Base-by-base conservation (phyloP, 2,888 invertebrate genomes). In the Argynnis bischoffii region DNA sequence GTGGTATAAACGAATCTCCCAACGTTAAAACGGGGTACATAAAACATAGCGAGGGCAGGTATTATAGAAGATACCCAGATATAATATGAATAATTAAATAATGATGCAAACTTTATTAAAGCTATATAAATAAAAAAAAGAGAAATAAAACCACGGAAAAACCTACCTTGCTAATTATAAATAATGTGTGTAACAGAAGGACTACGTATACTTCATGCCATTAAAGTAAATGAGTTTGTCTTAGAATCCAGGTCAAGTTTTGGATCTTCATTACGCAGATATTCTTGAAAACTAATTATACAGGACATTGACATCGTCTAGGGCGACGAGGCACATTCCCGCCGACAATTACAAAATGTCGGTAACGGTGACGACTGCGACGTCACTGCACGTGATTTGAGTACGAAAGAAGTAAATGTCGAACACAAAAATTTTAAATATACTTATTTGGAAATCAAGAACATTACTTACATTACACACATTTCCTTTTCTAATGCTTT, bases 291-390 rank as follows among this genome's bases (percentile, higher is more conserved):
- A 55, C 59, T 69, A 72, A 74, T 73, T 69, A 73, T 73, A 61
- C 69, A 47, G 88, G 84, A 77, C 89, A 81, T 83, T 90, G 90
- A 90, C 89, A 79, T 72, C 69, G 83, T 84, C 81, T 86, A 88
- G 85, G 84, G 83, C 85, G 77, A 72, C 78, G 81, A 81, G 77
- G 72, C 79, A 81, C 84, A 83, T 84, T 86, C 84, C 84, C 83
- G 83, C 79, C 71, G 74, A 66, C 68, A 65, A 79, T 89, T 87
- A 89, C 89, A 86, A 88, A 87, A 88, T 83, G 86, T 85, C 81
- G 81, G 84, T 89, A 90, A 88, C 89, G 87, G 90, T 85, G 85
- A 81, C 82, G 76, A 72, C 68, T 65, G 63, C 73, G 68, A 69
- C 74, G 74, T 72, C 75, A 72, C 67, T 47, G 14, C 15, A 87